These are phyloP conservation scores for Alligator mississippiensis DNA, from an alignment of 2,113 vertebrate genomes.

Conservation along the genomic window DNA sequence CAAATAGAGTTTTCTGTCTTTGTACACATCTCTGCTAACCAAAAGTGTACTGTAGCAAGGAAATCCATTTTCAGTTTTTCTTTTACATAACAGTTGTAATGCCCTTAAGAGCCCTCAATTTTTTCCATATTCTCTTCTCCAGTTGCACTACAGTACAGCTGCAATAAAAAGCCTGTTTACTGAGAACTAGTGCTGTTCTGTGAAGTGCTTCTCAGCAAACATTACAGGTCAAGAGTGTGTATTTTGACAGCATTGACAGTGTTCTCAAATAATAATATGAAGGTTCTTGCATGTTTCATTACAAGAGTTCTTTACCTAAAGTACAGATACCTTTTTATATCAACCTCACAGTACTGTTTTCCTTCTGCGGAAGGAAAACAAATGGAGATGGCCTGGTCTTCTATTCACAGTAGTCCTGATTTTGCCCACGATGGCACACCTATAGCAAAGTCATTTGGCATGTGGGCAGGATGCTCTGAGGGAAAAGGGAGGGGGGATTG, in stretches of 20 bases:
- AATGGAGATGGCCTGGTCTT: background rate
- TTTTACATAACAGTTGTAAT: slow-evolving; percentile 39
- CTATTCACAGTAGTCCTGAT: fast-evolving
- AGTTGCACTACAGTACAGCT: background rate
- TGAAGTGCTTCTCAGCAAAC: slow-evolving; percentile 4
- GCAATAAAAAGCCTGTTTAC: slow-evolving; percentile 32
- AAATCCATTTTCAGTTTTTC: slow-evolving; percentile 64
- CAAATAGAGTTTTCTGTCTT: slow-evolving; percentile 55
- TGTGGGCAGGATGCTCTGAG: background rate
- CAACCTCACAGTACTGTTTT: background rate
- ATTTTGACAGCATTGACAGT: slow-evolving; percentile 3
- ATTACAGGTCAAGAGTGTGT: background rate
- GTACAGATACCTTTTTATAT: background rate
- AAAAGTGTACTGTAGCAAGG: slow-evolving; percentile 30
- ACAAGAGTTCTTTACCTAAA: background rate
- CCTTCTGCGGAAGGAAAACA: background rate
- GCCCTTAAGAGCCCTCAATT: slow-evolving; percentile 36
- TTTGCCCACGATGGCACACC: background rate
- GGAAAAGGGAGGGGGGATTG: background rate
- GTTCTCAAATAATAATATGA: background rate
- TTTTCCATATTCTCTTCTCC: slow-evolving; percentile 21
- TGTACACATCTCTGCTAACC: slow-evolving; percentile 28
- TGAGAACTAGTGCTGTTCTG: background rate
- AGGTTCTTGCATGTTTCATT: background rate
- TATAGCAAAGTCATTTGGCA: too few species aligned